Base-by-base conservation (phyloP, 2,888 invertebrate species). In the Perithous albicinctus region DNA sequence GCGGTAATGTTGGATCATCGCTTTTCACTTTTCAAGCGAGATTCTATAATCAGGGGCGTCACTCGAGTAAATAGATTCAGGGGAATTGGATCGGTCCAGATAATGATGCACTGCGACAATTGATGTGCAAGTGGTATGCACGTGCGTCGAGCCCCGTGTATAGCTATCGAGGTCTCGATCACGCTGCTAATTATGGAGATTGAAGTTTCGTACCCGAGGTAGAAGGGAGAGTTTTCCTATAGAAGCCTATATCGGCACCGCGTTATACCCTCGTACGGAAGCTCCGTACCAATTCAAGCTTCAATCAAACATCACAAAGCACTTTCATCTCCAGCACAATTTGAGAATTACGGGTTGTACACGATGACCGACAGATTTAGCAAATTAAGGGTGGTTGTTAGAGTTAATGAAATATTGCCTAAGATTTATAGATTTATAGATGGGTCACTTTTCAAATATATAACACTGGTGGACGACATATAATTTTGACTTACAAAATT, bases 141-240 rank as follows among this genome's bases (percentile, higher is more conserved):
- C 70, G 38, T 29, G 29, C 18, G 2, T 20, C 32, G 8, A 48
- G 32, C 73, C n/a, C n/a, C n/a, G n/a, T n/a, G n/a, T n/a, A n/a
- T 26, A 59, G 12, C 46, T 8, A 29, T 38, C n/a, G 70, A 32
- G 46, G 18, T 35, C 48, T 23, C 63, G 64, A 43, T 54, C 54
- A 29, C 35, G 59, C 46, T 56, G 51, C 63, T 70, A 64, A 64
- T 54, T 41, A 77, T 77, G 70, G 69, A 63, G 59, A 77, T 70
- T 70, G 70, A 66, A 66, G 63, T 51, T 74, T 54, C 74, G 23
- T 32, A 20, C 56, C 59, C 15, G 10, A n/a, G 32, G 35, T 3
- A 32, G 29, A n/a, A n/a, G 26, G 2, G 35, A 7, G 6, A 32
- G 56, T 20, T 56, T 56, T 26, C 12, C 63, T 23, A 8, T 15